Conservation (phyloP, 92 coral and sea anemone genomes). For the Diadumene lineata region DNA sequence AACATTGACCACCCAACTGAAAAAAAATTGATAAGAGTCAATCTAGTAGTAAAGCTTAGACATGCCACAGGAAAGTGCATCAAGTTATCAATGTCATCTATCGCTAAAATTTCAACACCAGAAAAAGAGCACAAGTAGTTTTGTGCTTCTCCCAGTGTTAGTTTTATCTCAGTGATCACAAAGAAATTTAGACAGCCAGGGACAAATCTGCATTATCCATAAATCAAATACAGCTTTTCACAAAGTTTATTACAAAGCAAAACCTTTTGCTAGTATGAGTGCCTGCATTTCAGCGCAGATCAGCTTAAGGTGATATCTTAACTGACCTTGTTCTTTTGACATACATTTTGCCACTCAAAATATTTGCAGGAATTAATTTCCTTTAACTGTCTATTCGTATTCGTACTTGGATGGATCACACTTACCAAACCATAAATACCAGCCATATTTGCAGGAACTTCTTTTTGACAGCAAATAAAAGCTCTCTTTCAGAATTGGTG, state of each 20-base stretch:
- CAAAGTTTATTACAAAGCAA: too few species aligned
- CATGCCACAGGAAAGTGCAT: neutral
- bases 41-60: neutral
- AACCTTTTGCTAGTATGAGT: too few species aligned
- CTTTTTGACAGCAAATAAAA: conserved; percentile 46
- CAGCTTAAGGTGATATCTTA: too few species aligned
- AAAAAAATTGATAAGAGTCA: neutral
- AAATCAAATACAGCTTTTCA: too few species aligned
- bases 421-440: conserved; percentile 80
- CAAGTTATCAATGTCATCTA: neutral
- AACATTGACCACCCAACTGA: neutral
- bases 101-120: neutral
- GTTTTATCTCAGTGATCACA: neutral
- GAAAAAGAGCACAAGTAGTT: neutral
- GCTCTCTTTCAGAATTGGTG: conserved; percentile 68
- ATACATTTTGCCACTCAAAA: neutral
- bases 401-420: neutral
- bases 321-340: too few species aligned
- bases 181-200: too few species aligned
- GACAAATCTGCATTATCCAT: too few species aligned
- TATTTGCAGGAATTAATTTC: neutral
- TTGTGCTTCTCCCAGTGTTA: neutral
- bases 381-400: neutral
- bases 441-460: conserved; percentile 62
- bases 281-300: too few species aligned